Conservation (phyloP, 2,797 vertebrate species). For the Dromococcyx pavoninus region DNA sequence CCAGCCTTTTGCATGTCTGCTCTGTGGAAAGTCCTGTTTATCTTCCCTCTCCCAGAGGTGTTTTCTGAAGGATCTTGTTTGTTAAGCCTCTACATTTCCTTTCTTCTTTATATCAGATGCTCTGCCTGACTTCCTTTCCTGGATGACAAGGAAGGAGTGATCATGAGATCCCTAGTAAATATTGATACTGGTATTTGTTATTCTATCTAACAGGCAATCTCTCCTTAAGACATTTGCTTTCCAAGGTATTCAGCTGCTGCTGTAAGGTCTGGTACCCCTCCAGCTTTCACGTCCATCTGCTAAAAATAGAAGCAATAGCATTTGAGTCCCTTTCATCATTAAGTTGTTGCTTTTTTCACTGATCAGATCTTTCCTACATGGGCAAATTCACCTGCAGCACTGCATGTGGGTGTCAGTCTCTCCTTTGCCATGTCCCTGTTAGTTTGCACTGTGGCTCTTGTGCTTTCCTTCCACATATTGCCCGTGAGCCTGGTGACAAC, state of each 20-base stretch:
- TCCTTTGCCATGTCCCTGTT: accelerated
- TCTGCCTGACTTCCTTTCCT: not conserved
- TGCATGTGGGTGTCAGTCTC: too few relatives aligned
- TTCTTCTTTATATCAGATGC: not conserved
- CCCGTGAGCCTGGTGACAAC: not conserved
- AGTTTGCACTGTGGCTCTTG: not conserved
- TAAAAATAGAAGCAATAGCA: not conserved
- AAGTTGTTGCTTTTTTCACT: not conserved
- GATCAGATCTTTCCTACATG: not conserved
- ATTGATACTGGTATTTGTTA: not conserved
- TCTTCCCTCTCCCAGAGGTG: not conserved
- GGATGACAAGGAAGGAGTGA: not conserved
- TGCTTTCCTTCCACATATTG: not conserved
- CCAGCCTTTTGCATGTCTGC: not conserved
- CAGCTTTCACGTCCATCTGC: not conserved
- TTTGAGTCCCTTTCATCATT: not conserved
- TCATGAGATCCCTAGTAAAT: not conserved
- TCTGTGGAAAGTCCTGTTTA: not conserved
- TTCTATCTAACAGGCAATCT: not conserved
- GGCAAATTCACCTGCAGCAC: not conserved
- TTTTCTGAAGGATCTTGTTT: not conserved
- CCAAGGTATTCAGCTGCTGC: not conserved
- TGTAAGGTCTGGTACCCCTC: not conserved
- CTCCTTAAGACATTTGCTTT: not conserved
- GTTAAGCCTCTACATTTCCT: not conserved